Evolutionary conservation across 1,140 invertebrate genomes (phyloP).

Genomic region (Nasonia longicornis): DNA sequence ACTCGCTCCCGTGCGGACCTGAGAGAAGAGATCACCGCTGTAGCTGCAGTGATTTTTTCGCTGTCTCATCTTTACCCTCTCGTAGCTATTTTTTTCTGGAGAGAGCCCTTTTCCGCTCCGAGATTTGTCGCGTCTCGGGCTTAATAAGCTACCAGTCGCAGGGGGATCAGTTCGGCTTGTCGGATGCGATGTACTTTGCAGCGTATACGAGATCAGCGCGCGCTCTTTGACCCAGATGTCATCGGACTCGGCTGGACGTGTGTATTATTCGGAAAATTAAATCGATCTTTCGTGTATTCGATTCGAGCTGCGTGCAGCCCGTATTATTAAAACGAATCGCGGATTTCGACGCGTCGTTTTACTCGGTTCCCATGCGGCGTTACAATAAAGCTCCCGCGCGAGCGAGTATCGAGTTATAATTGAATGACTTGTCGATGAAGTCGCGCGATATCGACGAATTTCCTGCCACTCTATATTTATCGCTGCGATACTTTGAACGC

Average conservation of each 20-base stretch:
- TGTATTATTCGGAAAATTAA: too few relatives aligned
- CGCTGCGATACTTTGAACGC: not conserved
- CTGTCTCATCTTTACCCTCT: not conserved
- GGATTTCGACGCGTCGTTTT: too few relatives aligned
- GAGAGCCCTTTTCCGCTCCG: not conserved
- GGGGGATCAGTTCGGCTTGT: conserved; percentile 15
- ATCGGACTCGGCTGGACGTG: conserved; percentile 5
- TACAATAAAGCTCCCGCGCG: too few relatives aligned
- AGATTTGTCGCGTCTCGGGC: not conserved
- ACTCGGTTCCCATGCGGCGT: too few relatives aligned
- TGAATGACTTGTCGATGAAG: not conserved
- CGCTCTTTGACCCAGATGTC: conserved; percentile 33
- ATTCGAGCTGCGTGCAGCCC: too few relatives aligned
- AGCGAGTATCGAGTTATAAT: not conserved
- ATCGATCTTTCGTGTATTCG: too few relatives aligned
- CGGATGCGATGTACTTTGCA: conserved; percentile 6
- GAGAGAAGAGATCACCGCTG: conserved; percentile 11
- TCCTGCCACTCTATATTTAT: not conserved
- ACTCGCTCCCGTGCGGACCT: not conserved
- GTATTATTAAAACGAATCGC: too few relatives aligned
- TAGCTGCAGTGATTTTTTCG: conserved; percentile 19
- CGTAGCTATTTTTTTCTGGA: not conserved
- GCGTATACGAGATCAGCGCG: not conserved
- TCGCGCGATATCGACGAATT: not conserved
- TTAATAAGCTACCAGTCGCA: not conserved